Conservation (phyloP, 2,888 invertebrate species). For the Lithodes maja region DNA sequence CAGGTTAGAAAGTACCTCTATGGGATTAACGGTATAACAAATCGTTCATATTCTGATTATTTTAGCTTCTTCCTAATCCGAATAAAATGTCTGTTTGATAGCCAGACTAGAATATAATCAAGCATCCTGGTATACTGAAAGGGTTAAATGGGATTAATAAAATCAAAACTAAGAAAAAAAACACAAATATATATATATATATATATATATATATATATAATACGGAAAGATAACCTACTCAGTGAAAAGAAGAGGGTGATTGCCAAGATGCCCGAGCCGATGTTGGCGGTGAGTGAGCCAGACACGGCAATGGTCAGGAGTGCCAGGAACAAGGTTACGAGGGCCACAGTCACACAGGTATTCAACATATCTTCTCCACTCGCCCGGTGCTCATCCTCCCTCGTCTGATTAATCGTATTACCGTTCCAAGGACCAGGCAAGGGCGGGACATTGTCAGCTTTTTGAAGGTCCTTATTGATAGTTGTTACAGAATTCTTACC, state of each 20-base stretch:
- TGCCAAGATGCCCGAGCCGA: slow-evolving; percentile 47
- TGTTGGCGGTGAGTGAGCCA: slow-evolving; percentile 41
- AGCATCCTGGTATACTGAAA: no score
- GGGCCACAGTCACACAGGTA: slow-evolving; percentile 11
- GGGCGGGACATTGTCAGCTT: neutral
- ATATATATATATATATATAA: no score
- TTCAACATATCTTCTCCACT: neutral
- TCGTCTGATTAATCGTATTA: neutral
- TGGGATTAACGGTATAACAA: no score
- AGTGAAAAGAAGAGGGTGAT: slow-evolving; percentile 47
- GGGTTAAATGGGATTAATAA: no score
- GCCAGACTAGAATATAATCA: no score
- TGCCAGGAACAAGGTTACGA: slow-evolving; percentile 4
- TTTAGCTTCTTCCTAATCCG: no score
- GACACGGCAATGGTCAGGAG: slow-evolving; percentile 32
- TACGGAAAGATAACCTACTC: slow-evolving; percentile 28
- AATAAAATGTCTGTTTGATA: no score
- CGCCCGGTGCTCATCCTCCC: neutral
- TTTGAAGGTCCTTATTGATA: neutral
- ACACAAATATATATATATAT: no score
- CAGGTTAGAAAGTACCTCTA: no score
- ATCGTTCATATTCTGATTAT: no score
- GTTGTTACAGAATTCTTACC: no score
- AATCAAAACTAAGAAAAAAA: no score
- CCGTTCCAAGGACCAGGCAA: neutral